Conservation (phyloP, 2,888 invertebrate species). For the Hydraecia micacea region DNA sequence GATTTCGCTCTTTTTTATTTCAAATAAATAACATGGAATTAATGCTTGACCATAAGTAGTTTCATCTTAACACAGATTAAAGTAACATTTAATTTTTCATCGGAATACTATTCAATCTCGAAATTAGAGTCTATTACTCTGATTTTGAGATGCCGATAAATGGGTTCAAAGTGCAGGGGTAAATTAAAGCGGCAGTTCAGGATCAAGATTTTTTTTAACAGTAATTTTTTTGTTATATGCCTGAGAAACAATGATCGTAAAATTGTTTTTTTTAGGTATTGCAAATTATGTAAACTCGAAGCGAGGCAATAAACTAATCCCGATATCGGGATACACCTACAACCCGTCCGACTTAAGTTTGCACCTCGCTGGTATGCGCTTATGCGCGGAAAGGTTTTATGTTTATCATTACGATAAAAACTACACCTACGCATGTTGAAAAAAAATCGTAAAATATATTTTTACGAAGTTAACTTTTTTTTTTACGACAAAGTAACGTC, state of each 20-base stretch:
- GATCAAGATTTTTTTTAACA: no score
- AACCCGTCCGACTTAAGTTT: no score
- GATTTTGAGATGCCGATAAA: not conserved
- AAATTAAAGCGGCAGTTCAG: no score
- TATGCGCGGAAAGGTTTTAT: no score
- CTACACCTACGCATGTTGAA: no score
- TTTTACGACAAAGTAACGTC: no score
- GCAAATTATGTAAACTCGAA: conserved; percentile 25
- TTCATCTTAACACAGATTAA: not conserved
- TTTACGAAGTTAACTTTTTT: no score
- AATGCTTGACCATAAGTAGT: not conserved
- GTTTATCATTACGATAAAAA: no score
- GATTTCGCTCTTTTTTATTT: not conserved
- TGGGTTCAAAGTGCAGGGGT: not conserved
- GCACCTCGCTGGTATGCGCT: no score
- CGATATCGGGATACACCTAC: no score
- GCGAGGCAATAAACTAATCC: conserved; percentile 24
- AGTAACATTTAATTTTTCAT: not conserved
- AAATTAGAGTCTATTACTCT: not conserved
- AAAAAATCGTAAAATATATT: no score
- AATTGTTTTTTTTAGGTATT: not conserved
- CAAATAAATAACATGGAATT: not conserved
- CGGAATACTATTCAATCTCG: not conserved
- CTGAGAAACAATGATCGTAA: not conserved
- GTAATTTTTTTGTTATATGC: not conserved